Evolutionary conservation across 2,797 vertebrate genomes (phyloP).

Genomic region (Cephalopachus bancanus): DNA sequence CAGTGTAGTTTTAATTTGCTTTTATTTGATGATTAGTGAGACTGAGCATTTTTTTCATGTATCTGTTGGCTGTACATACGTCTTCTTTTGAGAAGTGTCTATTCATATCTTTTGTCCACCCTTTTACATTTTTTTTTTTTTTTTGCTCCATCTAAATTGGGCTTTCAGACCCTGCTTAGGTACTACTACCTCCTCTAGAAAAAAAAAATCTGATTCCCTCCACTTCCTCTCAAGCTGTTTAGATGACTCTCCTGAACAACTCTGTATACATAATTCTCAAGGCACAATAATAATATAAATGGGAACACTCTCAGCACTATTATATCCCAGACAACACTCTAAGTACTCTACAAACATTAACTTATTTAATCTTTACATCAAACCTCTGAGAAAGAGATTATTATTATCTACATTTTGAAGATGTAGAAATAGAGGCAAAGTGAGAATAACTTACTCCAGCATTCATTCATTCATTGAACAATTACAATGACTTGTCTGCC

Average conservation of each 20-base stretch:
- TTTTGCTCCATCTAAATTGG: not conserved
- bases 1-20: too few relatives aligned
- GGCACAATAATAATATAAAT: not conserved
- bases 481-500: not conserved
- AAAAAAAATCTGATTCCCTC: not conserved
- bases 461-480: not conserved
- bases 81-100: too few relatives aligned
- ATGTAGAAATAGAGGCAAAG: not conserved
- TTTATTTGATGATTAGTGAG: too few relatives aligned
- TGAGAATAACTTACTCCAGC: not conserved
- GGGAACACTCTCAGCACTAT: not conserved
- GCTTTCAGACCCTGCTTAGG: not conserved
- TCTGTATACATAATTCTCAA: not conserved
- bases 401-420: not conserved
- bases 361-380: not conserved
- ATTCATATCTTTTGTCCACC: too few relatives aligned
- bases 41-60: too few relatives aligned
- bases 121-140: not conserved
- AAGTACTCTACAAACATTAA: not conserved
- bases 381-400: not conserved
- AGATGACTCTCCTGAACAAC: not conserved
- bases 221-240: not conserved
- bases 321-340: not conserved
- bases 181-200: not conserved
- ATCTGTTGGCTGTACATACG: too few relatives aligned